Evolutionary conservation across 2,888 invertebrate genomes (phyloP).

Genomic region (Aromia moschata): DNA sequence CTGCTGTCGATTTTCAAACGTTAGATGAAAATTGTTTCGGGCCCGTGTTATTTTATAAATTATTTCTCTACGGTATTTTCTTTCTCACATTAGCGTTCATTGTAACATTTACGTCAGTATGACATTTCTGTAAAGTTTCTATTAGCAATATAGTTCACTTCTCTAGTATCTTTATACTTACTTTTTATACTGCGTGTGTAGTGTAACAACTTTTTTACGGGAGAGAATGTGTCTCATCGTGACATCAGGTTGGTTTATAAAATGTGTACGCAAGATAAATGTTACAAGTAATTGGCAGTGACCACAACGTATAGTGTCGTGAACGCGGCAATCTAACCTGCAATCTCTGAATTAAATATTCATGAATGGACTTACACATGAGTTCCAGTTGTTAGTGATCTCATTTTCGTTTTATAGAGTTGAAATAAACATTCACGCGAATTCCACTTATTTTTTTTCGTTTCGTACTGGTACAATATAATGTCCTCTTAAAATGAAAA

Average conservation of each 20-base stretch:
- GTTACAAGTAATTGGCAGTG: constrained; percentile 53
- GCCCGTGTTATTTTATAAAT: no score
- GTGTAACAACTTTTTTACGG: not conserved
- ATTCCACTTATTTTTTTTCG: constrained; percentile 16
- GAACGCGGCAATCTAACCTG: constrained; percentile 51
- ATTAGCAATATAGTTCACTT: no score
- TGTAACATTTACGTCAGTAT: no score
- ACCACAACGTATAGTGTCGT: constrained; percentile 53
- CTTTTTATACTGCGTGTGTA: no score
- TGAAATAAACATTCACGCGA: constrained; percentile 28
- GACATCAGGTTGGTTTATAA: constrained; percentile 16
- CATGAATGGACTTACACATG: constrained; percentile 55
- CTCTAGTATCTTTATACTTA: no score
- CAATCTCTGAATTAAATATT: constrained; percentile 59
- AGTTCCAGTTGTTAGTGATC: constrained; percentile 40
- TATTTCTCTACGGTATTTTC: no score
- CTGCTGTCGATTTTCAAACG: no score
- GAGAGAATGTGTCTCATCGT: not conserved
- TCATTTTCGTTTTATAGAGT: constrained; percentile 37
- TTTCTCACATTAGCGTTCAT: no score
- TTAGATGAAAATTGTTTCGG: no score
- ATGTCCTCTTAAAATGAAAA: not conserved
- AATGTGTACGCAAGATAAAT: constrained; percentile 32
- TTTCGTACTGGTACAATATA: not conserved
- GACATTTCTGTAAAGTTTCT: no score